phyloP scores from a whole-genome alignment of 2,888 invertebrate species.

The Ichneumoninae sp. region DNA sequence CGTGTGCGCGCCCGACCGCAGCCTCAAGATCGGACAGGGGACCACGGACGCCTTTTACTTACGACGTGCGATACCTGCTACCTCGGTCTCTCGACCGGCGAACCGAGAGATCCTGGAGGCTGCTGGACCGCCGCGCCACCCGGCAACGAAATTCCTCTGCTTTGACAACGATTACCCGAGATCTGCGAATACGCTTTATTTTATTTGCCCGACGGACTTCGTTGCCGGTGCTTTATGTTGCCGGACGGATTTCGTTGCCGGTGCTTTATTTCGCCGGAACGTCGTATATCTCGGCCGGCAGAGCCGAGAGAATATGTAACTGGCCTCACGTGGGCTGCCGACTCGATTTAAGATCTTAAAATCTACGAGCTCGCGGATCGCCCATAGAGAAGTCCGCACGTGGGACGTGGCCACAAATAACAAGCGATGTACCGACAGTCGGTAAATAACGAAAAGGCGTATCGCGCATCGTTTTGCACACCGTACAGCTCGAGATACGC shows the following conservation, averaged over 20 bases:
- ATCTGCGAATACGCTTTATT: background rate
- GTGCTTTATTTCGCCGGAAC: background rate
- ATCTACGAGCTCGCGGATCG: conserved; percentile 3
- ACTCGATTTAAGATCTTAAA: conserved; percentile 32
- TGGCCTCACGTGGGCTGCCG: conserved; percentile 57
- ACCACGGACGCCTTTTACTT: conserved; percentile 65
- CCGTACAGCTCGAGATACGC: no score
- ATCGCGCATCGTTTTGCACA: no score
- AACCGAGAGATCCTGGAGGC: conserved; percentile 32
- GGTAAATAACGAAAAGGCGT: no score
- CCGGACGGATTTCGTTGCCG: background rate
- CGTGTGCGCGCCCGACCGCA: conserved; percentile 34
- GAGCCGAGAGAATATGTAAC: conserved; percentile 42
- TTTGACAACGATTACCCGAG: background rate
- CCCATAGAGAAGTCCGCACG: background rate
- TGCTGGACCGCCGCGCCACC: background rate
- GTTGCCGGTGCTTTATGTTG: background rate
- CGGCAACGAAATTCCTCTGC: background rate
- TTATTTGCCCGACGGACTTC: background rate
- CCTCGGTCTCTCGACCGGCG: conserved; percentile 20
- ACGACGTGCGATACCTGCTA: conserved; percentile 63
- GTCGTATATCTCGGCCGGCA: background rate
- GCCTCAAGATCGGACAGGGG: conserved; percentile 49
- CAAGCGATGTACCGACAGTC: background rate
- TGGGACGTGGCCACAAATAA: conserved; percentile 9